A percentile compares a stretch with the other conserved stretches of the same genome.
Conservation (phyloP, 2,113 vertebrate species). For the Eubucco bourcierii region DNA sequence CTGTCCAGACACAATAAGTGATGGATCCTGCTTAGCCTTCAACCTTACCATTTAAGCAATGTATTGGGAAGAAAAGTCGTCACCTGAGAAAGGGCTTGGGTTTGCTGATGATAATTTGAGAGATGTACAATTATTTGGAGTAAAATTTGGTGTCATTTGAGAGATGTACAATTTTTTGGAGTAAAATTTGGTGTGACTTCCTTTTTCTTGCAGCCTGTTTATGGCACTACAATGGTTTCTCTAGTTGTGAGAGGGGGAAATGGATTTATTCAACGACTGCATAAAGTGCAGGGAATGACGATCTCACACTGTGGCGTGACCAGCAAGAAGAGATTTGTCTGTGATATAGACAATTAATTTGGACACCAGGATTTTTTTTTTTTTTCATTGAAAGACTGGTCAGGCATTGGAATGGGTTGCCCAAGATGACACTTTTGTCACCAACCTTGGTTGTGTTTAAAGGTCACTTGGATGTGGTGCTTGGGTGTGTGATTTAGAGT, state of each 20-base stretch:
- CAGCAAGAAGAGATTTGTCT: not conserved
- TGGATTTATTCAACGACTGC: not conserved
- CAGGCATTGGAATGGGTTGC: no score
- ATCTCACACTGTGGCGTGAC: accelerated
- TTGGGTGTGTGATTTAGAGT: no score
- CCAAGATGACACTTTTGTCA: no score
- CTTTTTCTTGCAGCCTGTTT: not conserved
- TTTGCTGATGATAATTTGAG: not conserved
- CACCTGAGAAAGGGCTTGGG: not conserved
- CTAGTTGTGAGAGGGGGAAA: not conserved
- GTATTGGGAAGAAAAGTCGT: not conserved
- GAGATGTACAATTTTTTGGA: not conserved
- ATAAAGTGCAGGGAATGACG: not conserved
- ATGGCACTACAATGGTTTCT: not conserved
- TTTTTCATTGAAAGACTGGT: no score
- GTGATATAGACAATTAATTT: no score
- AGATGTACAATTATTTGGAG: not conserved
- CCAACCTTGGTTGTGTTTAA: no score
- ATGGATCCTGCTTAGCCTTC: not conserved
- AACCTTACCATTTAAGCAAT: not conserved
- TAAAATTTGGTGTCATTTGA: no score
- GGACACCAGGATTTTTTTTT: no score
- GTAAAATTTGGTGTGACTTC: not conserved
- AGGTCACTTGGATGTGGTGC: no score
- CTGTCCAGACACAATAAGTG: conserved; percentile 13